Evolutionary conservation across 2,888 invertebrate genomes (phyloP), one percentile per base, ranked within the genome.

Genomic region (Parelbella ahira): DNA sequence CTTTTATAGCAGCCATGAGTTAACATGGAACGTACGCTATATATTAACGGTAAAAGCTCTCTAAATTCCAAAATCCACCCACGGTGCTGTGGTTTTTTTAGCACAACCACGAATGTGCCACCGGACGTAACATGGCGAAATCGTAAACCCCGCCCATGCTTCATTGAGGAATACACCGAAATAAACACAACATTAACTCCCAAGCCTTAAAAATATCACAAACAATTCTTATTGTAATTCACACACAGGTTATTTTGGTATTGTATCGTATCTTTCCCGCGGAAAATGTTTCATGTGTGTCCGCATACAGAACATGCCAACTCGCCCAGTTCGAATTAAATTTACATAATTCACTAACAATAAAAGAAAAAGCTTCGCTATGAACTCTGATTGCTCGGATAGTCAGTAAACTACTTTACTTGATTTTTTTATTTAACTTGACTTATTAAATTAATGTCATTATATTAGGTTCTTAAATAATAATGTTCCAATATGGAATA

Each of bases 301-400:
- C 38, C 41, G 44, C 32, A 36, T 38, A 62, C 51, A 33, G 27
- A 23, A 29, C 23, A 34, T 21, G 21, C 33, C 33, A 41, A 41
- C 36, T 60, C 58, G 57, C 64, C 55, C 59, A 71, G 64, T 64
- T 73, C 68, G 68, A 74, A 73, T 75, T 64, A 60, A 68, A 73
- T 76, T 68, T 73, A 57, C 71, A 74, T 76, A 71, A 72, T 72
- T 69, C 61, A 68, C n/a, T n/a, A n/a, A n/a, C n/a, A n/a, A 61
- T 51, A 62, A 68, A 69, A 63, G 58, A 62, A 72, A 72, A 63
- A 66, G 62, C 67, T 66, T 68, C 47, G 55, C 58, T 62, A 64
- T 70, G 61, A 62, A 60, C 54, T 52, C 49, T 51, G 61, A 60
- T 63, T 63, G 61, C 45, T 48, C 36, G 50, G 48, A 56, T 57